Percentiles rank a stretch among this genome's conserved stretches.
These are phyloP conservation scores for Orchesellides sinensis DNA, from an alignment of 2,888 invertebrate genomes.

Conservation along the genomic window DNA sequence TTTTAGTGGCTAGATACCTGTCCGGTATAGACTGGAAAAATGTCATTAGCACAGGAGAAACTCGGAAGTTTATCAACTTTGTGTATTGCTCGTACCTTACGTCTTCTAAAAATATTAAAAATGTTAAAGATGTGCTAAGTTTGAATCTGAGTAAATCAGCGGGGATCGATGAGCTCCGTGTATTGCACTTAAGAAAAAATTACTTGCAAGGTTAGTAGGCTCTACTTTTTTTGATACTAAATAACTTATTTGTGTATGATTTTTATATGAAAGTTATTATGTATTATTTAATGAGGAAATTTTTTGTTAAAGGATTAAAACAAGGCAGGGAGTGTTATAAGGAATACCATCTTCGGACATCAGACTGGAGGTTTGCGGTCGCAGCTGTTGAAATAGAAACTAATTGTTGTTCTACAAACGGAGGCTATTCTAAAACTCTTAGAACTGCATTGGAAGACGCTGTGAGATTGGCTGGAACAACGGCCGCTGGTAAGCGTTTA, in stretches of 20 bases:
- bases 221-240: too few relatives aligned
- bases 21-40: slow-evolving; percentile 15
- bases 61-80: background rate
- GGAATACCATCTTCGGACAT: background rate
- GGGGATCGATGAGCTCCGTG: slow-evolving; percentile 16
- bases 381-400: slow-evolving; percentile 21
- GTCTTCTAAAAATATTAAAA: background rate
- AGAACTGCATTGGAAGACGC: slow-evolving; percentile 7
- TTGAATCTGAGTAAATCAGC: background rate
- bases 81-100: slow-evolving; percentile 2
- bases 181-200: slow-evolving; percentile 1
- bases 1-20: background rate
- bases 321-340: slow-evolving; percentile 15
- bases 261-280: background rate
- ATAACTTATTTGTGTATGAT: background rate
- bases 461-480: background rate
- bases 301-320: background rate
- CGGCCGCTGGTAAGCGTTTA: slow-evolving; percentile 12
- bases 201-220: slow-evolving; percentile 19
- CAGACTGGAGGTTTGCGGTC: slow-evolving; percentile 23
- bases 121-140: background rate
- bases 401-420: background rate
- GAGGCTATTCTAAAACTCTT: background rate
- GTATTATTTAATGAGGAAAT: background rate
- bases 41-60: background rate